Evolutionary conservation across 2,888 invertebrate genomes (phyloP), one percentile per base, ranked within the genome.

Genomic region (Drosophila melanosoma): DNA sequence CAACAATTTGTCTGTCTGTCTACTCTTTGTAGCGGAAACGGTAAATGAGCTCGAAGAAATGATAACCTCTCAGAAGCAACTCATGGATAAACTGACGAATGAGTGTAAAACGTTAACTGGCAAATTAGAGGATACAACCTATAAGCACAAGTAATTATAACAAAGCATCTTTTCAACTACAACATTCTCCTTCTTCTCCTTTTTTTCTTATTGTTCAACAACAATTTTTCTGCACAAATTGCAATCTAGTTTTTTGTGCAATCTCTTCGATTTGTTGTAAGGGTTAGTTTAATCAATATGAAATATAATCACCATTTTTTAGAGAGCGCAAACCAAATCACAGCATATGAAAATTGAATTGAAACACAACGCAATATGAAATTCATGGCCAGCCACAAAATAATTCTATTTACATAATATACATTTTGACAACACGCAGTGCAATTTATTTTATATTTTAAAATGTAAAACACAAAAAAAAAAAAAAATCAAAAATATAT

Each of bases 51-150:
- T 97, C 94, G 97, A 97, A 95, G 95, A 96, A 94, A 96, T 97
- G 96, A 96, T 97, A 94, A 96, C 96, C 94, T 96, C 96, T 94
- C 97, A 97, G 96, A 97, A 96, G 95, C 96, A 96, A 95, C 96
- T 97, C 95, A 96, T 97, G 96, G 97, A 97, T 95, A 97, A 96
- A 95, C 95, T 97, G 94, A 97, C 97, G 93, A 95, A 95, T 93
- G 97, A 97, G 95, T 97, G 97, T 95, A 97, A 96, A 94, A 95
- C 95, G 94, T 95, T 97, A 94, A 97, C 97, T 93, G 95, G 96
- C 94, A 97, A 96, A 95, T 95, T 97, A 95, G 97, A 97, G 95
- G 97, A 97, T 94, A 96, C 97, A 93, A 96, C 96, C 94, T 94
- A 95, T 94, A 96, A 96, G 94, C 97, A 97, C 96, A 97, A 97